Evolutionary conservation across 2,888 invertebrate genomes (phyloP), one percentile per base, ranked within the genome.

Genomic region (Fragum whitleyi): DNA sequence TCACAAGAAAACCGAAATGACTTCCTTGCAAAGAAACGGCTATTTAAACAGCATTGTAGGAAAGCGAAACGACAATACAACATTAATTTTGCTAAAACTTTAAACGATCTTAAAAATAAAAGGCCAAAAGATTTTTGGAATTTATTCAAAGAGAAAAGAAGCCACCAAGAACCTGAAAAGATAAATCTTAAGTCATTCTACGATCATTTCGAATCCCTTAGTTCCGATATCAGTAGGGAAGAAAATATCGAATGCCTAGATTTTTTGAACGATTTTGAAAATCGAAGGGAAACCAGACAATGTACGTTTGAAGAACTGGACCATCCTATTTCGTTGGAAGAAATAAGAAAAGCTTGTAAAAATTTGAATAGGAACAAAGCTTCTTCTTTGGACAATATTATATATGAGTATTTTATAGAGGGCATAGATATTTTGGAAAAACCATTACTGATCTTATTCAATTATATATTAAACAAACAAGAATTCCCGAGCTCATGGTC

Each of bases 281-380:
- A 53, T 53, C n/a, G n/a, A n/a, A 53, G n/a, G 5, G 11, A 6
- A 47, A n/a, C 39, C 19, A 3, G 14, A 21, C 19, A 26, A 16
- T 51, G 47, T 6, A 47, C 51, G 16, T 73, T 57, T 62, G 47
- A 62, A 3, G 62, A 73, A 21, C 21, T 62, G 2, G 73, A 73
- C 26, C 11, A 7, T 23, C 53, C 53, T 6, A 53, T 53, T n/a
- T 53, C 53, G 7, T 5, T 68, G 5, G 59, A 23, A 0, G 75
- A 75, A 57, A 61, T 75, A 11, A 55, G 29, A 47, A 26, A 26
- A n/a, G n/a, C n/a, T n/a, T n/a, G n/a, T n/a, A n/a, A n/a, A n/a
- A n/a, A n/a, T n/a, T n/a, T n/a, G n/a, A n/a, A n/a, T n/a, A n/a
- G n/a, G n/a, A n/a, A n/a, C n/a, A n/a, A n/a, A n/a, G n/a, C n/a